A percentile compares a stretch with the other conserved stretches of the same genome.
These are phyloP conservation scores for Pheosia tremula DNA, from an alignment of 2,888 invertebrate genomes.

Conservation along the genomic window DNA sequence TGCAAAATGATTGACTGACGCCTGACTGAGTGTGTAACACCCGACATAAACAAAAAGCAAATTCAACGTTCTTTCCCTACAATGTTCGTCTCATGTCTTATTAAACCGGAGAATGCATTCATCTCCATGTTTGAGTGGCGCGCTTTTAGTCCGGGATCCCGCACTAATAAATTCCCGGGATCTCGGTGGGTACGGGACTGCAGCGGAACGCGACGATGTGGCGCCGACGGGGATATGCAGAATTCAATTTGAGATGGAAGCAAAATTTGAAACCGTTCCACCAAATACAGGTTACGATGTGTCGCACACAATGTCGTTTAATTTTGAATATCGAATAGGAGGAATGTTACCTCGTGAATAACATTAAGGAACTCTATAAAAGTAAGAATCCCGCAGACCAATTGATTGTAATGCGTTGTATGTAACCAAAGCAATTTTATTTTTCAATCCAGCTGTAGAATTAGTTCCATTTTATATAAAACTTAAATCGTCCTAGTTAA, in stretches of 20 bases:
- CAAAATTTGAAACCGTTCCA: constrained; percentile 44
- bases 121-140: constrained; percentile 35
- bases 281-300: not conserved
- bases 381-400: too few species aligned
- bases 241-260: constrained; percentile 48
- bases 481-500: too few species aligned
- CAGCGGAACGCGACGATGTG: constrained; percentile 52
- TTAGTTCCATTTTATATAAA: too few species aligned
- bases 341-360: not conserved
- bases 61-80: constrained; percentile 1
- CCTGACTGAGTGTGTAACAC: too few species aligned
- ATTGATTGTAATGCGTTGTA: too few species aligned
- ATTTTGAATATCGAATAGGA: too few species aligned
- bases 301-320: not conserved
- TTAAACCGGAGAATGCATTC: constrained; percentile 44
- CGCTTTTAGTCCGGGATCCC: constrained; percentile 41
- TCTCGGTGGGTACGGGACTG: constrained; percentile 44
- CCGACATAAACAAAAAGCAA: too few species aligned
- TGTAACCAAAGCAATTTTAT: too few species aligned
- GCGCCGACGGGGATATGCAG: constrained; percentile 60
- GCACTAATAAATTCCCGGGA: constrained; percentile 53
- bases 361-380: too few species aligned
- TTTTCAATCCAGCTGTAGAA: too few species aligned
- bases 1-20: too few species aligned
- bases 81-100: constrained; percentile 33